phyloP scores from a whole-genome alignment of 2,113 vertebrate species.

The Nothobranchius furzeri region DNA sequence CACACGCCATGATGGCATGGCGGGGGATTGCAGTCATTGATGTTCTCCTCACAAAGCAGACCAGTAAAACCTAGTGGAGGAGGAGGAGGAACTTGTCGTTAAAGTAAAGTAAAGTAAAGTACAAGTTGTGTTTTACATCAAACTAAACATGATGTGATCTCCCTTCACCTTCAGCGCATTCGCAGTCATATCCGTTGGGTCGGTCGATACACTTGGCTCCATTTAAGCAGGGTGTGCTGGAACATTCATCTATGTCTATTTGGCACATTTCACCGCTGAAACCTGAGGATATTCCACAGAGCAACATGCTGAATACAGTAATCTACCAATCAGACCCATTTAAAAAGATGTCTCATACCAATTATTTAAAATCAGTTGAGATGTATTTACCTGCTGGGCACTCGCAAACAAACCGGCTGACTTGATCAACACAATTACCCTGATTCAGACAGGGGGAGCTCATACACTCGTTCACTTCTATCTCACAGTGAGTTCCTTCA shows the following conservation, averaged over 20 bases:
- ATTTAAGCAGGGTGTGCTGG: conserved; percentile 92
- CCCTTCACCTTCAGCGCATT: conserved; percentile 89
- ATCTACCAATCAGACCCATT: not conserved
- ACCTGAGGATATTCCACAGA: conserved; percentile 71
- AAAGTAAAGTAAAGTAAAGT: conserved; percentile 1
- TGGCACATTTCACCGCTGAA: conserved; percentile 93
- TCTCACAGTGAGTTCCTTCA: conserved; percentile 84
- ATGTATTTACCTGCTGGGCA: conserved; percentile 85
- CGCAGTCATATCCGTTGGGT: conserved; percentile 93
- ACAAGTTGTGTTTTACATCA: not conserved
- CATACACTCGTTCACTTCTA: conserved; percentile 84
- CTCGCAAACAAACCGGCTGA: conserved; percentile 85
- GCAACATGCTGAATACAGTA: not conserved
- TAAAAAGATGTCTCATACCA: not conserved
- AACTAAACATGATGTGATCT: not conserved
- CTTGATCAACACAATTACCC: conserved; percentile 84
- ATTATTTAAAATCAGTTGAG: not conserved
- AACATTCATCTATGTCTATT: conserved; percentile 94
- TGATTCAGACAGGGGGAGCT: conserved; percentile 89
- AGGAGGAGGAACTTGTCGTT: not conserved
- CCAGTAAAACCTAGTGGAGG: conserved; percentile 84
- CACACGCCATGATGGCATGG: conserved; percentile 92
- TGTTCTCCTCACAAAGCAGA: conserved; percentile 85
- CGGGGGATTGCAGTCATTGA: conserved; percentile 89
- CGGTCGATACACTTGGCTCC: conserved; percentile 94